Evolutionary conservation across 2,113 vertebrate species (phyloP).

Genomic region (Megaceryle torquata): DNA sequence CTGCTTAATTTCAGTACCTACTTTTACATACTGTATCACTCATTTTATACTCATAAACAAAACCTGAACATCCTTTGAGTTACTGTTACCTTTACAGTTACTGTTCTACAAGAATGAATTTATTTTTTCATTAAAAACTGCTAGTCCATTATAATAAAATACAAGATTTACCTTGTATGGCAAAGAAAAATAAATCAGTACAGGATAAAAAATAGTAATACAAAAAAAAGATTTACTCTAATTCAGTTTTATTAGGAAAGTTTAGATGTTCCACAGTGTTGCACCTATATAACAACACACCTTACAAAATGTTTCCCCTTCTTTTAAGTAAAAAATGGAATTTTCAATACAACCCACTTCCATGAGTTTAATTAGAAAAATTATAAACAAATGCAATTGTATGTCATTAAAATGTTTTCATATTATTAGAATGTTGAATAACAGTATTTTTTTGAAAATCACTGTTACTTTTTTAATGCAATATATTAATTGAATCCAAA

Average conservation of each 20-base stretch:
- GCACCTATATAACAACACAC: neutral
- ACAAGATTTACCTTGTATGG: neutral
- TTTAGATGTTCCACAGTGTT: neutral
- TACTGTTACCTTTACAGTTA: neutral
- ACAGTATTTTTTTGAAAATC: neutral
- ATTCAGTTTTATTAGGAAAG: neutral
- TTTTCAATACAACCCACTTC: neutral
- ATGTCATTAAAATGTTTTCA: neutral
- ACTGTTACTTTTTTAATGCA: neutral
- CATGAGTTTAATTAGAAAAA: neutral
- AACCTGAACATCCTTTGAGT: neutral
- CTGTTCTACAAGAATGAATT: neutral
- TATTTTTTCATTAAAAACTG: neutral
- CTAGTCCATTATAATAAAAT: neutral
- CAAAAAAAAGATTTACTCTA: neutral
- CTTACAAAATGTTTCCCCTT: neutral
- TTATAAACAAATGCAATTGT: neutral
- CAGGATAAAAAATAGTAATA: too few relatives aligned
- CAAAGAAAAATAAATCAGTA: neutral
- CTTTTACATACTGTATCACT: neutral
- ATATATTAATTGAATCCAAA: neutral
- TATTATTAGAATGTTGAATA: neutral
- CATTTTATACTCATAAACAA: neutral
- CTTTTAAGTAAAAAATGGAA: neutral
- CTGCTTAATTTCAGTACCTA: neutral